Evolutionary conservation across 2,888 invertebrate genomes (phyloP).

Genomic region (Celastrina argiolus): DNA sequence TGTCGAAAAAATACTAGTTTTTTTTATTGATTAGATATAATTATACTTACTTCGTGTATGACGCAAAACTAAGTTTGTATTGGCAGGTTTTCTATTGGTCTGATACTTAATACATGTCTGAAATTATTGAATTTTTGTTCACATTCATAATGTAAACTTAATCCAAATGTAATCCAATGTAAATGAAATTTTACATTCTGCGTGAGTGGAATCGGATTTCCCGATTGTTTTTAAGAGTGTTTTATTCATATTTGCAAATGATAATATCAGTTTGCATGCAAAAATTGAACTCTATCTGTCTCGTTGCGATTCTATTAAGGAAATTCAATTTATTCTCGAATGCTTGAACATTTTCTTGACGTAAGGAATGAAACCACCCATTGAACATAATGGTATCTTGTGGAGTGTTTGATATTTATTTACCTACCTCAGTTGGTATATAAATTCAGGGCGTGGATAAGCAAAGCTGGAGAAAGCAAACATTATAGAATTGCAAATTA

Average conservation of each 20-base stretch:
- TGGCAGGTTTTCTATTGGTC: too few species aligned
- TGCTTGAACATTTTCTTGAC: conserved; percentile 19
- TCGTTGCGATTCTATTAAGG: conserved; percentile 18
- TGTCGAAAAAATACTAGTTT: too few species aligned
- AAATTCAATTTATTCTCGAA: conserved; percentile 10
- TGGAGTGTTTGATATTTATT: conserved; percentile 2
- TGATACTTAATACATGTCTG: neutral
- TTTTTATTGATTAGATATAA: too few species aligned
- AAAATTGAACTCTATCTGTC: conserved; percentile 16
- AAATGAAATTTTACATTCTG: neutral
- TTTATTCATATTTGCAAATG: conserved; percentile 14
- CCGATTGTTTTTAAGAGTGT: conserved; percentile 5
- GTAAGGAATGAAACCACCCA: neutral
- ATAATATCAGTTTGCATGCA: conserved; percentile 20
- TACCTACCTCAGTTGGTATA: neutral
- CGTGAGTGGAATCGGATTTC: neutral
- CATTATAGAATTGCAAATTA: neutral
- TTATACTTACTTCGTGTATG: too few species aligned
- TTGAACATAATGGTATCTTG: conserved; percentile 2
- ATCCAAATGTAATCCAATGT: neutral
- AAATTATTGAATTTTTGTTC: neutral
- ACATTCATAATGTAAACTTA: neutral
- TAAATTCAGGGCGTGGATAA: neutral
- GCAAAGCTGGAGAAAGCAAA: neutral
- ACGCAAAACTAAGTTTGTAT: too few species aligned